Evolutionary conservation across 2,888 invertebrate genomes (phyloP), one percentile per base, ranked within the genome.

Genomic region (Andrena chrysosceles): DNA sequence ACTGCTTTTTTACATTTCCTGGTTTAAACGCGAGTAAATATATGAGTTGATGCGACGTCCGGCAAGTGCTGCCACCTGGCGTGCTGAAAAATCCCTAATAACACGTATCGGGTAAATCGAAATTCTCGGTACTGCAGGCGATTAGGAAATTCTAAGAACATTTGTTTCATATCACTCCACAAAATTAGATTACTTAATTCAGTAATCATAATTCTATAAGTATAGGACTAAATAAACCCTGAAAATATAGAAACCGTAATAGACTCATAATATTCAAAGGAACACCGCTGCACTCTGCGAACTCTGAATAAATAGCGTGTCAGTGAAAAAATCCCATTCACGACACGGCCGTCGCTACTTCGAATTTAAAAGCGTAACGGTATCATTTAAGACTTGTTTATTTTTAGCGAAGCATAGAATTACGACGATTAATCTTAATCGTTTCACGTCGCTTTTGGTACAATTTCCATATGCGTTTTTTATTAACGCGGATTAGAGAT

Each of bases 21-120:
- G 2, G 23, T 70, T 31, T 20, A 52, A 72, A 67, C 33, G 29
- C 8, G 8, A 23, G 56, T 23, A 13, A 3, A 7, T 5, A 49
- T 29, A 33, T 20, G 16, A 56, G 48, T n/a, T 4, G 1, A 5
- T 20, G 62, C 54, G n/a, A 13, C 2, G 52, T 0, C 54, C 16
- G 10, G 16, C 10, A 7, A 29, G 77, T 83, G 81, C 77, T 77
- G 83, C 77, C 83, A 77, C 29, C 83, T 83, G 13, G 8, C 7
- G n/a, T 5, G 4, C 8, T 4, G 23, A 42, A 31, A 68, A 60
- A 49, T 7, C 26, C 6, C 2, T 3, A 3, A 49, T 8, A 16
- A 2, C 42, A 20, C 29, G 1, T 60, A 20, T 62, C 42, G 16
- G 20, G 52, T 52, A 56, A 69, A 29, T 7, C 31, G 20, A 63